phyloP scores from a whole-genome alignment of 1,140 invertebrate species.

The Drosophila suzukii region DNA sequence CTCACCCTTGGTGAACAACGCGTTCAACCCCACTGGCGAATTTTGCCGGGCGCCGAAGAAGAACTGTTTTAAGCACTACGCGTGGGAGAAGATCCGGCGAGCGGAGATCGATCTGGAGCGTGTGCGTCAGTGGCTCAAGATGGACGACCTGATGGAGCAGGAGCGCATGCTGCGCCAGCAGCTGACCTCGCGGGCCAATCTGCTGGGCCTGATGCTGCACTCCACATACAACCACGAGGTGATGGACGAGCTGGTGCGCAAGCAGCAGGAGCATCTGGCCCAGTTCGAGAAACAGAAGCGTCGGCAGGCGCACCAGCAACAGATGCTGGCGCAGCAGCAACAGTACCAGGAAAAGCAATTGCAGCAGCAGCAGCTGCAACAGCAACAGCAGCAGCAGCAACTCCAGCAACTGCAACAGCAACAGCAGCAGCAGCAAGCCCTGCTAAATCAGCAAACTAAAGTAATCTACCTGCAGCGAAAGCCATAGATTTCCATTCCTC shows the following conservation, averaged over 20 bases:
- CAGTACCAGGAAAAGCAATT: conserved; percentile 31
- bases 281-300: conserved; percentile 70
- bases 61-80: conserved; percentile 95
- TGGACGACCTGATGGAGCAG: conserved; percentile 98
- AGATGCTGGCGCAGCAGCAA: conserved; percentile 29
- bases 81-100: conserved; percentile 97
- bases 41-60: conserved; percentile 91
- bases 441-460: neutral
- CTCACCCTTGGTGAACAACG: conserved; percentile 93
- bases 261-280: conserved; percentile 72
- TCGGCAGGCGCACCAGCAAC: conserved; percentile 43
- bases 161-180: conserved; percentile 94
- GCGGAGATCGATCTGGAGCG: conserved; percentile 94
- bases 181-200: conserved; percentile 95
- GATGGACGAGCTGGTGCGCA: conserved; percentile 87
- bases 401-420: conserved; percentile 27
- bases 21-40: conserved; percentile 92
- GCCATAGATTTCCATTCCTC: conserved; percentile 15
- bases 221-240: conserved; percentile 97
- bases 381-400: conserved; percentile 52
- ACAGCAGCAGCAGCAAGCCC: neutral
- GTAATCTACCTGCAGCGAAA: conserved; percentile 16
- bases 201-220: conserved; percentile 96
- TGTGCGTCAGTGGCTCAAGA: conserved; percentile 94
- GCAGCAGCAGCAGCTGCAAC: conserved; percentile 38